These are phyloP conservation scores for Brachionus angularis DNA, from an alignment of 1,140 invertebrate genomes.

Conservation along the genomic window DNA sequence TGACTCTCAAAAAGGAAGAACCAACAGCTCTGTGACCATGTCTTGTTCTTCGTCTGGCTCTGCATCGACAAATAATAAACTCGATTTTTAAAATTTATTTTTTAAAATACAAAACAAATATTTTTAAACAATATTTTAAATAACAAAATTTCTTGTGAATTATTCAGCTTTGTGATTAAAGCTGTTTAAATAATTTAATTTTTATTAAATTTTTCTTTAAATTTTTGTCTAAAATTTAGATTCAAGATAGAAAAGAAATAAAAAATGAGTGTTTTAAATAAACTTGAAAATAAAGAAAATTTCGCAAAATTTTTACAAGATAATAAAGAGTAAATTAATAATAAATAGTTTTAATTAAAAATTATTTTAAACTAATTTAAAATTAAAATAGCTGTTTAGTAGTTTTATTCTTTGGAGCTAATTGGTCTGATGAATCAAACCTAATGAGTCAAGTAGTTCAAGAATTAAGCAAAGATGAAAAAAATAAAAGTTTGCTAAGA, in stretches of 20 bases:
- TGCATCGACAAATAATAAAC: conserved; percentile 14
- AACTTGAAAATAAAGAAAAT: conserved; percentile 28
- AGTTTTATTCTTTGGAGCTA: conserved; percentile 26
- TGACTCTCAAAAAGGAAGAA: conserved; percentile 43
- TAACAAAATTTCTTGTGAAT: no score
- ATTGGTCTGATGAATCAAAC: conserved; percentile 42
- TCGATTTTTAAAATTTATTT: conserved; percentile 27
- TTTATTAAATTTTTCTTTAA: no score
- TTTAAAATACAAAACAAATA: neutral
- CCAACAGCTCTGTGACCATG: conserved; percentile 14
- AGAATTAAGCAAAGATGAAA: conserved; percentile 29
- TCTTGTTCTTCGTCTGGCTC: conserved; percentile 17
- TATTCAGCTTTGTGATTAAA: conserved; percentile 14
- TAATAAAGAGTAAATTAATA: conserved; percentile 4
- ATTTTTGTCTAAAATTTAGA: neutral
- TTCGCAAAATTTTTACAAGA: conserved; percentile 33
- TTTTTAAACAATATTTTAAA: neutral
- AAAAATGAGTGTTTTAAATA: conserved; percentile 18
- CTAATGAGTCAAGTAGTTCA: conserved; percentile 18
- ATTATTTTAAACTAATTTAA: neutral
- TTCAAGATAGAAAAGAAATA: neutral
- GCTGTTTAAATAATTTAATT: neutral
- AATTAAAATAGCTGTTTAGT: conserved; percentile 3
- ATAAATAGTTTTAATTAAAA: neutral
- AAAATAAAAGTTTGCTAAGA: neutral